Base-by-base conservation (phyloP, 2,113 vertebrate genomes). In the Lamprologus tigripictilis region DNA sequence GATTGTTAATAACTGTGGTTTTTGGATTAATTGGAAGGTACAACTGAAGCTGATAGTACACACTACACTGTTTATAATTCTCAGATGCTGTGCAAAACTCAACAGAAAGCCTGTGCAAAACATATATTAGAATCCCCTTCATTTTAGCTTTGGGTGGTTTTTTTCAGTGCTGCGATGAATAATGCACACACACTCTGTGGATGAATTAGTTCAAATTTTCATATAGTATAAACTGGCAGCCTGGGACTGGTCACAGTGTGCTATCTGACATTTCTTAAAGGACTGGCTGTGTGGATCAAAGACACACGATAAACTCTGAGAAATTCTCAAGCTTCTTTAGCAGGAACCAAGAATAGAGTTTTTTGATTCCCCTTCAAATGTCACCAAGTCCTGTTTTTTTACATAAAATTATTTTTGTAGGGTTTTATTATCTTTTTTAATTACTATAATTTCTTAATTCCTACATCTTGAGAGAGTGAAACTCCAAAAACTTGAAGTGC, bases 91-190 rank as follows among this genome's bases (percentile, higher is more conserved):
- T 31, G 86, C 89, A 89, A 89, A 83, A 54, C 19, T 16, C 33
- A 58, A 86, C 40, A 51, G 76, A 88, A 91, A 89, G 81, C 55
- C 78, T 58, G 76, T 26, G 85, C 85, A 87, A 88, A 90, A 88
- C 49, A 91, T 90, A 55, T 82, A 90, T 87, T 90, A 54, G 61
- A 88, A 68, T 81, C 47, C 11, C 37, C 89, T 92, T 93, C 17
- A 85, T 90, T 92, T 90, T 90, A 85, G 76, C 85, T 37, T 61
- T 80, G 31, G 86, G 87, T 90, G 88, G 1, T 8, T 51, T n/a
- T 78, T 81, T 92, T 86, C 86, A 82, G 90, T 45, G 83, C 79
- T 83, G 80, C 55, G 76, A 89, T 94, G 88, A 94, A 95, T 91
- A 91, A 92, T 89, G 68, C 21, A 80, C 83, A 47, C 28, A 3